Conservation (phyloP, 2,113 vertebrate species). For the Balaenoptera acutorostrata region DNA sequence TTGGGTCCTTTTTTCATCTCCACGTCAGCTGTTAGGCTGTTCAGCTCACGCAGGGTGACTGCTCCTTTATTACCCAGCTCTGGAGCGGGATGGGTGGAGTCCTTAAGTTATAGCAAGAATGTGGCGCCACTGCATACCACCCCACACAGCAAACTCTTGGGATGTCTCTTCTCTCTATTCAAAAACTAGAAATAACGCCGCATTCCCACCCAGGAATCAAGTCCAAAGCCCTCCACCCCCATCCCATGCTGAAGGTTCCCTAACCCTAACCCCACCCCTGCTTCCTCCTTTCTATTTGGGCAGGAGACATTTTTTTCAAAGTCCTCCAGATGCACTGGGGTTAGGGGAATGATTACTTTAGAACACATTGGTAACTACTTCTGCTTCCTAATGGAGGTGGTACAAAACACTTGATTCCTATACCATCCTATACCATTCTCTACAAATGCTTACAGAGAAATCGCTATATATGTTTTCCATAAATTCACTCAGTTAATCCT, state of each 20-base stretch:
- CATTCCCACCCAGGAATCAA: background rate
- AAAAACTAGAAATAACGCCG: no score
- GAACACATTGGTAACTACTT: background rate
- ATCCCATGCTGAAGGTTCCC: fast-evolving
- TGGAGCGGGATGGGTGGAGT: fast-evolving
- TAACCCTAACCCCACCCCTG: fast-evolving
- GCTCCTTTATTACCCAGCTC: background rate
- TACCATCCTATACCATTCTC: no score
- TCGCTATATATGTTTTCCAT: background rate
- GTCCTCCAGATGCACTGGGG: background rate
- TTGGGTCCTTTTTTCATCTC: background rate
- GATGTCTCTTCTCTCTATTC: background rate
- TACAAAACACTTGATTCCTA: background rate
- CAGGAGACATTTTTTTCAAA: background rate
- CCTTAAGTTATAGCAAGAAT: background rate
- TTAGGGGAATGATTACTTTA: background rate
- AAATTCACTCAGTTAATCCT: background rate
- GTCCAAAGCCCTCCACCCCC: background rate
- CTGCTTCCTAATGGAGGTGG: background rate
- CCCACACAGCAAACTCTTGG: background rate
- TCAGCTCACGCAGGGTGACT: background rate
- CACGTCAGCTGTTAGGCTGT: background rate
- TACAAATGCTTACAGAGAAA: background rate
- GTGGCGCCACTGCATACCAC: background rate
- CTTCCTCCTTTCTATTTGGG: background rate